A percentile compares a stretch with the other conserved stretches of the same genome.
Conservation (phyloP, 2,113 vertebrate genomes). For the Malaclemys terrapin region DNA sequence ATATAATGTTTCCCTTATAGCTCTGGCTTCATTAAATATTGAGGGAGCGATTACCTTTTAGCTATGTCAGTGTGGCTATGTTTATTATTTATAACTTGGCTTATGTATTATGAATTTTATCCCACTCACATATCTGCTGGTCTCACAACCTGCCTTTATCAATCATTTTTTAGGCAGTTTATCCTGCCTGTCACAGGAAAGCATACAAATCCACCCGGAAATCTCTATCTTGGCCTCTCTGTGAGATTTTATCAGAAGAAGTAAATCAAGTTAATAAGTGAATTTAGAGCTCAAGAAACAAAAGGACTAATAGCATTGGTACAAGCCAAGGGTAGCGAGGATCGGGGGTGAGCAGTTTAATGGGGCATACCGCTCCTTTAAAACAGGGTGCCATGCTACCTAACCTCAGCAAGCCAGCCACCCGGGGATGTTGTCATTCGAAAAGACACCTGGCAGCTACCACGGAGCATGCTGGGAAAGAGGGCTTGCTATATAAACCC, state of each 20-base stretch:
- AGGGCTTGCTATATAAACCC: not conserved
- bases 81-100: constrained; percentile 63
- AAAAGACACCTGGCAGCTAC: not conserved
- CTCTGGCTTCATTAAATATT: constrained; percentile 61
- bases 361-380: not conserved
- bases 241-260: constrained; percentile 3
- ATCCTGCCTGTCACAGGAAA: constrained; percentile 52
- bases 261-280: constrained; percentile 27
- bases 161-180: constrained; percentile 49
- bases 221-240: not conserved
- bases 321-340: not conserved
- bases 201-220: not conserved
- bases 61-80: constrained; percentile 46
- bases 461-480: not conserved
- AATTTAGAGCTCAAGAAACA: not conserved
- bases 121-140: constrained; percentile 39
- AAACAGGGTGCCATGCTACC: not conserved
- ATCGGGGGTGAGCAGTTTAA: not conserved
- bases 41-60: constrained; percentile 66
- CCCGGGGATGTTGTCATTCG: no score
- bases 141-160: constrained; percentile 37
- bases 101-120: constrained; percentile 45
- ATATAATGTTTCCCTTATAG: not conserved
- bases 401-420: not conserved
- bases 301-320: not conserved